phyloP scores from a whole-genome alignment of 1,140 invertebrate genomes.

The Coenobita brevimanus region DNA sequence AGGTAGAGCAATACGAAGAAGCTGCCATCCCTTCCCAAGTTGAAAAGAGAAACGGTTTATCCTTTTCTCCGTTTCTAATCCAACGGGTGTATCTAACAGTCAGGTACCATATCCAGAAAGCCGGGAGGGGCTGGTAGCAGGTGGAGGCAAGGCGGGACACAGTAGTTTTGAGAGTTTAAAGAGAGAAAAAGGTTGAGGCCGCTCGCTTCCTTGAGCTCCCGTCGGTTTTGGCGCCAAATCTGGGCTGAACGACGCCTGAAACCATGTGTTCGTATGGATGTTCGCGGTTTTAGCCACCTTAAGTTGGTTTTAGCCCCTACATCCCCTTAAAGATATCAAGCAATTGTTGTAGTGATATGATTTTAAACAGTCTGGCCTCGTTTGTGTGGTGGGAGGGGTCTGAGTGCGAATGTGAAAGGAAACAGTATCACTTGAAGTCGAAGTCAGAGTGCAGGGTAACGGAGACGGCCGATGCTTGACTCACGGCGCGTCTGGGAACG shows the following conservation, averaged over 20 bases:
- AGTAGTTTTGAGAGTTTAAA: not conserved
- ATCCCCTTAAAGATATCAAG: too few relatives aligned
- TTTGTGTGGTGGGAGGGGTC: too few relatives aligned
- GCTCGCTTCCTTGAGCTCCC: conserved; percentile 48
- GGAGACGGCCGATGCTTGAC: conserved; percentile 55
- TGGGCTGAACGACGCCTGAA: conserved; percentile 62
- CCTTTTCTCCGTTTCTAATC: too few relatives aligned
- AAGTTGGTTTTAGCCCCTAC: too few relatives aligned
- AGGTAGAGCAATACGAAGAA: not conserved
- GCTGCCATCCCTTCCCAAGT: not conserved
- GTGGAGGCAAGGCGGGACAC: not conserved
- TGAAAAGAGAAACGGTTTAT: too few relatives aligned
- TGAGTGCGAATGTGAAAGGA: too few relatives aligned
- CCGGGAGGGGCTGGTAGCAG: not conserved
- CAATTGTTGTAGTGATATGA: too few relatives aligned
- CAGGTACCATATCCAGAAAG: too few relatives aligned
- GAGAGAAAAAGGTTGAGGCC: conserved; percentile 21
- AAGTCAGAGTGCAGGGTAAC: conserved; percentile 8
- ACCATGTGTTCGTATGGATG: conserved; percentile 31
- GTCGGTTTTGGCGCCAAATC: conserved; percentile 65
- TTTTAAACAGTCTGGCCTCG: too few relatives aligned
- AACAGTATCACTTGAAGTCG: not conserved
- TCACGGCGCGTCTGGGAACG: conserved; percentile 59
- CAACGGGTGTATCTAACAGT: too few relatives aligned
- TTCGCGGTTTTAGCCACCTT: not conserved